Percentiles rank a stretch among this genome's conserved stretches.
Conservation (phyloP, 1,140 invertebrate genomes). For the Potamilus streckersoni region DNA sequence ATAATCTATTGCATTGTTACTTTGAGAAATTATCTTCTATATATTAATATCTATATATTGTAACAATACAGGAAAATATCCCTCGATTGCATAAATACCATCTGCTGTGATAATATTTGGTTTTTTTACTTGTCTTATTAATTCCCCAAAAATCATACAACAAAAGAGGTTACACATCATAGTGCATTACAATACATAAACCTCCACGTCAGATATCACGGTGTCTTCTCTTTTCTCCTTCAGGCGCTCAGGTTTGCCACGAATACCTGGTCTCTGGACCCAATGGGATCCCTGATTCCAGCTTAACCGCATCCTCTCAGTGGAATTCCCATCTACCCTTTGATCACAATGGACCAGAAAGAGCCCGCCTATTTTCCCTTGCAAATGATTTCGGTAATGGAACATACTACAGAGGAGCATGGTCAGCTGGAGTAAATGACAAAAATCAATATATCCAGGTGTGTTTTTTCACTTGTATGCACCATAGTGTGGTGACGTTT, state of each 20-base stretch:
- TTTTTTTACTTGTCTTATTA: neutral
- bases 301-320: slow-evolving; percentile 32
- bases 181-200: neutral
- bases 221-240: neutral
- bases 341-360: slow-evolving; percentile 33
- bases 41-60: no score
- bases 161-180: neutral
- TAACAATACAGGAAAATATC: neutral
- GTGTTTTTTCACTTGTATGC: neutral
- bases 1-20: neutral
- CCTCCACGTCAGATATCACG: neutral
- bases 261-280: slow-evolving; percentile 40
- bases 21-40: no score
- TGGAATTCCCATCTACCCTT: slow-evolving; percentile 33
- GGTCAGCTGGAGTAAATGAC: slow-evolving; percentile 38
- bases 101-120: neutral
- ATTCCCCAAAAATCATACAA: neutral
- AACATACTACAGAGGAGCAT: slow-evolving; percentile 38
- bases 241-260: slow-evolving; percentile 41
- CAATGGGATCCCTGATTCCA: slow-evolving; percentile 35
- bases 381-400: slow-evolving; percentile 36
- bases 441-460: slow-evolving; percentile 48
- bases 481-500: no score
- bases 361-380: slow-evolving; percentile 33
- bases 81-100: neutral